phyloP scores from a whole-genome alignment of 1,140 invertebrate genomes.

The Lasaia peninsularis region DNA sequence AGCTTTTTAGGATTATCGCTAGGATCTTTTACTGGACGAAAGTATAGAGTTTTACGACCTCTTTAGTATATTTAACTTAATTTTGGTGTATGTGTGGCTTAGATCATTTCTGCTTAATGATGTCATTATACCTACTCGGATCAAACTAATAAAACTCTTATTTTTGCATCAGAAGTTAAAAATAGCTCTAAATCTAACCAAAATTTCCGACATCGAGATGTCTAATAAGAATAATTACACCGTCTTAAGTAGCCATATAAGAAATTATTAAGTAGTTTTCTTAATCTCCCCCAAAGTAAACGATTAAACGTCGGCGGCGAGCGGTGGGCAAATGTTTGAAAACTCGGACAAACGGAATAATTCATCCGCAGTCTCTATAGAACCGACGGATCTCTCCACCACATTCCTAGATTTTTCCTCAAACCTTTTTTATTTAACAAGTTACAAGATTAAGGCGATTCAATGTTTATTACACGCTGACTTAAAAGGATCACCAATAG shows the following conservation, averaged over 20 bases:
- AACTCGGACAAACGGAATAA: conserved; percentile 69
- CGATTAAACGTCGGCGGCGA: conserved; percentile 29
- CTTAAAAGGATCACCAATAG: neutral
- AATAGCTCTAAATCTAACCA: too few species aligned
- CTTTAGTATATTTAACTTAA: too few species aligned
- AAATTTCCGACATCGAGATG: neutral
- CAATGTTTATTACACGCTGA: neutral
- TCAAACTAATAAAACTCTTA: too few species aligned
- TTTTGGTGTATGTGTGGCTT: too few species aligned
- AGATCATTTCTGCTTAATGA: too few species aligned
- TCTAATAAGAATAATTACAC: neutral
- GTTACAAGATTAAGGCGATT: conserved; percentile 16
- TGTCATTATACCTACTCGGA: too few species aligned
- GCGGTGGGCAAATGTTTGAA: conserved; percentile 45
- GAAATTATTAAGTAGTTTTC: conserved; percentile 24
- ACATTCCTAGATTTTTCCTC: conserved; percentile 52
- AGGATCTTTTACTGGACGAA: too few species aligned
- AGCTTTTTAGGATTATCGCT: too few species aligned
- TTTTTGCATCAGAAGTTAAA: too few species aligned
- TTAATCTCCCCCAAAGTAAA: conserved; percentile 33
- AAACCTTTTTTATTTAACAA: conserved; percentile 20
- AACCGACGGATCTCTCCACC: conserved; percentile 42
- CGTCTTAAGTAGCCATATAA: conserved; percentile 17
- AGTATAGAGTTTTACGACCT: too few species aligned
- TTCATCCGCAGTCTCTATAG: conserved; percentile 55